Evolutionary conservation across 2,113 vertebrate species (phyloP).

Genomic region (Ophiodon elongatus): DNA sequence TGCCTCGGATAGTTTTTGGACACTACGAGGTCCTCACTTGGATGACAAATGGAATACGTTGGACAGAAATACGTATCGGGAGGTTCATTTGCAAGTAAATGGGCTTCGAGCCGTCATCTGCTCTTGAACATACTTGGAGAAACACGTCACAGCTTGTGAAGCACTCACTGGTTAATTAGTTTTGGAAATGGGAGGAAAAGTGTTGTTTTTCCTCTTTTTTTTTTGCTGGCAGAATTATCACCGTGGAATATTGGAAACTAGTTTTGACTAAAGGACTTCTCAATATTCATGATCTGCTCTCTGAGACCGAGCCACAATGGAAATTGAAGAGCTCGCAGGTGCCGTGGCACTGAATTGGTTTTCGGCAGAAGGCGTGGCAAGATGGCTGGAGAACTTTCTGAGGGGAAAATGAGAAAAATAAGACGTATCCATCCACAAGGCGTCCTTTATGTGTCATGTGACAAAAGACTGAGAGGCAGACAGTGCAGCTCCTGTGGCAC

Average conservation of each 20-base stretch:
- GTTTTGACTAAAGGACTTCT: slow-evolving; percentile 32
- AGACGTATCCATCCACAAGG: slow-evolving; percentile 27
- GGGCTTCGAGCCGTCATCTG: slow-evolving; percentile 31
- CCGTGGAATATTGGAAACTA: slow-evolving; percentile 14
- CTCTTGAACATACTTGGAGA: slow-evolving; percentile 37
- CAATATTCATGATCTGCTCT: slow-evolving; percentile 30
- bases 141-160: slow-evolving; percentile 22
- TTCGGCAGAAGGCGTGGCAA: slow-evolving; percentile 2
- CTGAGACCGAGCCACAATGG: background rate
- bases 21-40: slow-evolving; percentile 18
- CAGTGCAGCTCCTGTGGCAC: slow-evolving; percentile 51
- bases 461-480: slow-evolving; percentile 51
- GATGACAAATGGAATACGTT: slow-evolving; percentile 47
- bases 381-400: slow-evolving; percentile 15
- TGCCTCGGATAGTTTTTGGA: slow-evolving; percentile 24
- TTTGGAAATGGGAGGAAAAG: background rate
- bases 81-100: slow-evolving; percentile 69
- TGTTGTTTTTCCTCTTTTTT: too few species aligned
- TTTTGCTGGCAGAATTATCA: slow-evolving; percentile 7
- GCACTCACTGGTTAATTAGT: slow-evolving; percentile 54
- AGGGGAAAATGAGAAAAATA: slow-evolving; percentile 3
- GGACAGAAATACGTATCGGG: slow-evolving; percentile 37
- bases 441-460: slow-evolving; percentile 2
- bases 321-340: background rate
- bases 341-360: slow-evolving; percentile 26